These are phyloP conservation scores for Acanthaster planci DNA, from an alignment of 35 echinoderm and acorn worm species.

Conservation along the genomic window DNA sequence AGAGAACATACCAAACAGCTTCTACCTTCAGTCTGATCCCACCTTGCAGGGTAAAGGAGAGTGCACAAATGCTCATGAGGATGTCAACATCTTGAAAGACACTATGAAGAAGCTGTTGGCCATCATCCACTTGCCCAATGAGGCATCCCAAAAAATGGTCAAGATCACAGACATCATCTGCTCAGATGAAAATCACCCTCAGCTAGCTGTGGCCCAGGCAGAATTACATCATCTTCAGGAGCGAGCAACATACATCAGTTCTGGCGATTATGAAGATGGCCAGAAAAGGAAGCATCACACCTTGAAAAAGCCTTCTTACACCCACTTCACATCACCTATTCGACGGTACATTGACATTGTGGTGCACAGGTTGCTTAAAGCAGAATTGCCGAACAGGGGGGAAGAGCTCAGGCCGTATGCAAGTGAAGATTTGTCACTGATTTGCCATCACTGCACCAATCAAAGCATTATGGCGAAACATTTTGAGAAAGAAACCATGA, in stretches of 20 bases:
- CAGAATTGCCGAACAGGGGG: constrained; percentile 5
- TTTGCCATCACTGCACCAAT: constrained; percentile 71
- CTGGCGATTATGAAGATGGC: constrained; percentile 29
- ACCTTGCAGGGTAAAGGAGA: too few relatives aligned
- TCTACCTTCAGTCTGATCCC: not conserved
- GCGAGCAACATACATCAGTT: constrained; percentile 56
- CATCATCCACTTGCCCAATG: not conserved
- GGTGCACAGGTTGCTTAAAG: constrained; percentile 66
- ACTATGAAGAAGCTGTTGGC: not conserved
- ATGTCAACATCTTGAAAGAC: not conserved
- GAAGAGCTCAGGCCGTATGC: constrained; percentile 38
- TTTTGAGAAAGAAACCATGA: constrained; percentile 59
- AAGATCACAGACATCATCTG: constrained; percentile 35
- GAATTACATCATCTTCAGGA: constrained; percentile 58
- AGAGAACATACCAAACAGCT: constrained; percentile 39
- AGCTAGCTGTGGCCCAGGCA: constrained; percentile 62
- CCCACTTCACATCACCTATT: constrained; percentile 92
- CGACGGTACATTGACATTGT: constrained; percentile 91
- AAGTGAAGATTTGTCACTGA: constrained; percentile 50
- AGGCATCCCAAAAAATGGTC: not conserved
- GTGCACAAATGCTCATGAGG: not conserved
- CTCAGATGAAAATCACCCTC: constrained; percentile 76
- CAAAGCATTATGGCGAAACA: constrained; percentile 52
- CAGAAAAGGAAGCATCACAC: constrained; percentile 47
- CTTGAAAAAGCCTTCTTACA: constrained; percentile 68